phyloP scores from a whole-genome alignment of 2,888 invertebrate genomes.

The Epistrophe eligans region DNA sequence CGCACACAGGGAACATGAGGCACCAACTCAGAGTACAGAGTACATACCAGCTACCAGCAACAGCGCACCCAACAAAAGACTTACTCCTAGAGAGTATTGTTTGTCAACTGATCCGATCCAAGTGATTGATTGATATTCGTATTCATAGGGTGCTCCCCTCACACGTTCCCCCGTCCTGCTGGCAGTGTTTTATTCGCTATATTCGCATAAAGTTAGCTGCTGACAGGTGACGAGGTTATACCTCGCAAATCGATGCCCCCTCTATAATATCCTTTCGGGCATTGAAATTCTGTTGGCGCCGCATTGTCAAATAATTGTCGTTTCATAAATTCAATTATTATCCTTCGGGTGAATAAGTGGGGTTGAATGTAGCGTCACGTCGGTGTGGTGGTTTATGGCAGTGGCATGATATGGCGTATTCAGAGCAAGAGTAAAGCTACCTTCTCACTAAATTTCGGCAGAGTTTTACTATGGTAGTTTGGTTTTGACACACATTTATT shows the following conservation, averaged over 20 bases:
- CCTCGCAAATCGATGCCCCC: slow-evolving; percentile 1
- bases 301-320: slow-evolving; percentile 75
- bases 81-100: slow-evolving; percentile 49
- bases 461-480: slow-evolving; percentile 49
- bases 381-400: not conserved
- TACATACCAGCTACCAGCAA: not conserved
- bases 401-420: not conserved
- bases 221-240: slow-evolving; percentile 68
- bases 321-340: slow-evolving; percentile 73
- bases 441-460: slow-evolving; percentile 19
- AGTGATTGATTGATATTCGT: slow-evolving; percentile 74
- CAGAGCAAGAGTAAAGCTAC: not conserved
- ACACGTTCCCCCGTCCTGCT: slow-evolving; percentile 14
- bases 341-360: slow-evolving; percentile 50
- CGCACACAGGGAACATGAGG: slow-evolving; percentile 33
- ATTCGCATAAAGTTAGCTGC: slow-evolving; percentile 38
- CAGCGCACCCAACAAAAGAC: slow-evolving; percentile 38
- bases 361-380: not conserved
- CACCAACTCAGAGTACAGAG: slow-evolving; percentile 17
- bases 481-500: slow-evolving; percentile 67
- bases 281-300: slow-evolving; percentile 63
- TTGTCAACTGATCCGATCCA: slow-evolving; percentile 70
- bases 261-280: not conserved
- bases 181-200: slow-evolving; percentile 32
- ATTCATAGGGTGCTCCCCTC: slow-evolving; percentile 61